Evolutionary conservation across 2,113 vertebrate genomes (phyloP).

Genomic region (Pluvialis apricaria): DNA sequence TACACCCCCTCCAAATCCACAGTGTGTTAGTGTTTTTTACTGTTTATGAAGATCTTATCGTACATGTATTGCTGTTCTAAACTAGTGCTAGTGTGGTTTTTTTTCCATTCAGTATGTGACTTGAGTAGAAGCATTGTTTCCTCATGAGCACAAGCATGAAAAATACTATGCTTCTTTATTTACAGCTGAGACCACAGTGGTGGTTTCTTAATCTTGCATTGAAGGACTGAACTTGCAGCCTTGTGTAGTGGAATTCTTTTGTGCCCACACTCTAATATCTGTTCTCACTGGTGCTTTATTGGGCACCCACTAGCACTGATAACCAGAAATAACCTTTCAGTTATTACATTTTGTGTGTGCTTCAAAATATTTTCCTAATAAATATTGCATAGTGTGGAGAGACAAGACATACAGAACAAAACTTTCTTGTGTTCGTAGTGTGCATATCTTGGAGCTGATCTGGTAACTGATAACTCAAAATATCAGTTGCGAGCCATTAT

Average conservation of each 20-base stretch:
- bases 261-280: conserved; percentile 54
- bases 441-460: neutral
- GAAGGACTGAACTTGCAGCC: neutral
- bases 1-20: neutral
- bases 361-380: neutral
- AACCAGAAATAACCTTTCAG: conserved; percentile 22
- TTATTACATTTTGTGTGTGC: neutral
- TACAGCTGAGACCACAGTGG: neutral
- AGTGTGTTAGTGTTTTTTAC: neutral
- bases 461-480: conserved; percentile 25
- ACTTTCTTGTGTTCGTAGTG: neutral
- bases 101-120: neutral
- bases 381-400: conserved; percentile 42
- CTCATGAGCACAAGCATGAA: neutral
- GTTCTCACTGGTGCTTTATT: conserved; percentile 27
- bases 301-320: conserved; percentile 1
- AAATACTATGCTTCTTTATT: neutral
- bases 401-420: conserved; percentile 24
- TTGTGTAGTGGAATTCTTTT: conserved; percentile 44
- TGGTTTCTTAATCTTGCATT: neutral
- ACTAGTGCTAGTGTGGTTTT: neutral
- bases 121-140: conserved; percentile 36
- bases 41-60: neutral
- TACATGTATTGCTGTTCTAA: neutral
- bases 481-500: neutral